Evolutionary conservation across 2,888 invertebrate genomes (phyloP), one percentile per base, ranked within the genome.

Genomic region (Heliconius aoede): DNA sequence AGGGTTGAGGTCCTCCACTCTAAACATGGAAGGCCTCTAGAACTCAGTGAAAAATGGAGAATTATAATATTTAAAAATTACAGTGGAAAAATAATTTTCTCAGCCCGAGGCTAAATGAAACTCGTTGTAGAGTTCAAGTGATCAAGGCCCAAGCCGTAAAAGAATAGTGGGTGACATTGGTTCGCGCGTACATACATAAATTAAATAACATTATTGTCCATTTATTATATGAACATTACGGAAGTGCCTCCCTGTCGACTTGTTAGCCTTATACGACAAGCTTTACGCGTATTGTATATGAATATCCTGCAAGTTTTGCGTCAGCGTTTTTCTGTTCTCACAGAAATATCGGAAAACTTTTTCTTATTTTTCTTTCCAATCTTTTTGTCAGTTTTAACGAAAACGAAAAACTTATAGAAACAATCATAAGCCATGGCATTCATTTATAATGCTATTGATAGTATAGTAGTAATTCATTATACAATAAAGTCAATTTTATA

Each of bases 101-200:
- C 80, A 79, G 28, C 60, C 72, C 72, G 76, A 78, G 80, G 79
- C 76, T 76, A 69, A 36, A 74, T 73, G 76, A 72, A 77, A 83
- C 80, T 80, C 78, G 77, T 80, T 74, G 79, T 76, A 80, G 82
- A 85, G 87, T 87, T 87, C 86, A 86, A 82, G 82, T 83, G 83
- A 88, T 84, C 90, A 91, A 91, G 91, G 91, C 85, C 86, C 81
- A 77, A 79, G 72, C 80, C 81, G 83, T 87, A 86, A 89, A 90
- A 91, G 88, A 89, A 89, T 89, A 89, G 90, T 91, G 86, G 91
- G 83, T 86, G 92, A 84, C 92, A 92, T 91, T 92, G 91, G 87
- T 83, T 79, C 80, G 76, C 81, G 83, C 81, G 86, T 84, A 86
- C 82, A 85, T 84, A 87, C 85, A 88, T 89, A 88, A 88, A 86